Conservation (phyloP, 2,888 invertebrate genomes). For the Dorcus parallelipipedus region DNA sequence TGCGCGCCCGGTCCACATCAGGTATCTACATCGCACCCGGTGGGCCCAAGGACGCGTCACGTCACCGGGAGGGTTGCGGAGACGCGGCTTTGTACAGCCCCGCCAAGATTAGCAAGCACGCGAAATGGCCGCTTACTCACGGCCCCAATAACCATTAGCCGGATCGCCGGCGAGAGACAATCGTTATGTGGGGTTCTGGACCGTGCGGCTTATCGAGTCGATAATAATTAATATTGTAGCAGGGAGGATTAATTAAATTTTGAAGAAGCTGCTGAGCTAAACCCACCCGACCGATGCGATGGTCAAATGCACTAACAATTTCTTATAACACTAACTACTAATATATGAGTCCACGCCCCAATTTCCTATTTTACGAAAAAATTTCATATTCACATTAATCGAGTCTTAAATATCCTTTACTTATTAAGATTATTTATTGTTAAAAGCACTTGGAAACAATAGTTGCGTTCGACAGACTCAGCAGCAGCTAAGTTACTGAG, state of each 20-base stretch:
- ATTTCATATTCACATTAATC: too few species aligned
- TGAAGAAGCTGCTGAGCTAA: conserved; percentile 10
- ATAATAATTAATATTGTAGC: conserved; percentile 5
- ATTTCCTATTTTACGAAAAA: too few species aligned
- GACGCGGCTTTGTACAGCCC: conserved; percentile 28
- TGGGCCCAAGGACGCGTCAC: conserved; percentile 29
- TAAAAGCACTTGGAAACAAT: too few species aligned
- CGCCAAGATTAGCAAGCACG: conserved; percentile 28
- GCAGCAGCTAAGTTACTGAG: too few species aligned
- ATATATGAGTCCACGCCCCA: too few species aligned
- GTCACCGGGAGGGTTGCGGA: conserved; percentile 26
- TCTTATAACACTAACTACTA: too few species aligned
- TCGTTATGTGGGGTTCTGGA: background rate
- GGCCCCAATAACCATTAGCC: conserved; percentile 15
- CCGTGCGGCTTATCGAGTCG: conserved; percentile 2
- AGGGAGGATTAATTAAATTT: conserved; percentile 9
- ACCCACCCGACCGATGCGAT: too few species aligned
- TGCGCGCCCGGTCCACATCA: too few species aligned
- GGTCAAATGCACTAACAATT: too few species aligned
- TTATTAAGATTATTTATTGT: too few species aligned
- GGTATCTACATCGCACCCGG: conserved; percentile 14
- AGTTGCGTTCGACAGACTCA: too few species aligned
- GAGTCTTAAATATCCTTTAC: too few species aligned
- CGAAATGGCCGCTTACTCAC: conserved; percentile 33
- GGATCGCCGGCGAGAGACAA: conserved; percentile 2